Base-by-base conservation (phyloP, 2,888 invertebrate species). In the Cylloceria caligata region DNA sequence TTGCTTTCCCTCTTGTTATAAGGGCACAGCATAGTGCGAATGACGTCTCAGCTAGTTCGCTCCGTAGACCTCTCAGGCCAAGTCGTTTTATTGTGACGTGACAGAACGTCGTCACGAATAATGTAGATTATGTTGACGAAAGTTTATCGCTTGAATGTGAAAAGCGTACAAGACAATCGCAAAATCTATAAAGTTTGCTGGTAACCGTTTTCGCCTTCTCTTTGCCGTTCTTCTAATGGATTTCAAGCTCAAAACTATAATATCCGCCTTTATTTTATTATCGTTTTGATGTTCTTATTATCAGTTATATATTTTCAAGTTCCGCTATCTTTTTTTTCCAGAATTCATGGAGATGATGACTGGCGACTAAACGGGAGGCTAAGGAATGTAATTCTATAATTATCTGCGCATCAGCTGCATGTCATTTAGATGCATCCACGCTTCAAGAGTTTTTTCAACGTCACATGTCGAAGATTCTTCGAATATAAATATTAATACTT, bases 341-440 rank as follows among this genome's bases (percentile, higher is more conserved):
- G 96, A 96, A 93, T 96, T 96, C 93, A 96, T 96, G 96, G 96
- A 95, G 90, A 96, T 96, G 96, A 96, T 96, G 96, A 96, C 96
- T 78, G 96, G 96, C 49, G 96, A 96, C 92, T 96, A 95, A 93
- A 80, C 21, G 9, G 19, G 9, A 45, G 42, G 21, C 42, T 42
- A 19, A 21, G 36, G 34, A 62, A 62, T 36, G 39, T 36, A 21
- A 64, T 42, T 34, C 9, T 13, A 21, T 21, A 57, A 36, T 45
- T 3, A 45, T 27, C 27, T 47, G 34, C 39, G 9, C 67, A 36
- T 67, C 60, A 9, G 19, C 21, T 6, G 34, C 7, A 21, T 9
- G 42, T 39, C 16, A 77, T 45, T n/a, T 3, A 4, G 13, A 34
- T 21, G 36, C 30, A 52, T 67, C 21, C 13, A 68, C 9, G 36